phyloP scores from a whole-genome alignment of 2,797 vertebrate species.

The Acanthurus lineatus region DNA sequence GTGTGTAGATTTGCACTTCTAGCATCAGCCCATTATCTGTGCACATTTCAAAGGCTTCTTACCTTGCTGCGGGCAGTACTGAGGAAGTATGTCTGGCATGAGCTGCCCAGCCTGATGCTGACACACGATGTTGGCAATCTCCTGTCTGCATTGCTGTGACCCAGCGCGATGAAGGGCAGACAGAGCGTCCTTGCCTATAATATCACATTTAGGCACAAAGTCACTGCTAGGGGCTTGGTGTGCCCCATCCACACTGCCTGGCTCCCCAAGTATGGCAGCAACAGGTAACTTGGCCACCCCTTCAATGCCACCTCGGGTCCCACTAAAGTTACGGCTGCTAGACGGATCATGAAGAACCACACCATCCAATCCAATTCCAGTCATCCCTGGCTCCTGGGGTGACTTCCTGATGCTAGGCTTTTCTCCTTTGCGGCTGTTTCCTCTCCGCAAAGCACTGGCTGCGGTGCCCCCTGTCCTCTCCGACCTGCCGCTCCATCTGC shows the following conservation, averaged over 20 bases:
- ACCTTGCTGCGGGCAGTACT: conserved; percentile 94
- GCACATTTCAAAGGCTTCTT: conserved; percentile 56
- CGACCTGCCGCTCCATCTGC: conserved; percentile 82
- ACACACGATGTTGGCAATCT: conserved; percentile 95
- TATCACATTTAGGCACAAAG: conserved; percentile 95
- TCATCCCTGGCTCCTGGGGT: conserved; percentile 61
- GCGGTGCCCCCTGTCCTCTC: conserved; percentile 84
- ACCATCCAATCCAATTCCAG: conserved; percentile 59
- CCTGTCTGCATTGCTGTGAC: conserved; percentile 93
- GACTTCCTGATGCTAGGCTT: conserved; percentile 76
- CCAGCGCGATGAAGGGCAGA: conserved; percentile 93
- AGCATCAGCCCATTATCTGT: neutral
- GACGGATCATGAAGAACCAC: conserved; percentile 83
- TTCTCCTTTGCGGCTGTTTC: conserved; percentile 75
- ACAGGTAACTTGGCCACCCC: conserved; percentile 75
- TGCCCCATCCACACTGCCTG: conserved; percentile 94
- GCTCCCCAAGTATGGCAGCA: conserved; percentile 89
- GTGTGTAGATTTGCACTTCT: neutral
- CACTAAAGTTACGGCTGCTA: conserved; percentile 90
- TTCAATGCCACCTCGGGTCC: conserved; percentile 67
- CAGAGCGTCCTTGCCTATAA: conserved; percentile 93
- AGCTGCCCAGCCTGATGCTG: conserved; percentile 93
- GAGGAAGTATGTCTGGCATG: conserved; percentile 92
- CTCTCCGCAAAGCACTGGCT: conserved; percentile 79
- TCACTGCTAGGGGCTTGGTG: conserved; percentile 89